Percentiles rank a stretch among this genome's conserved stretches.
These are phyloP conservation scores for Xerus rutilus DNA, from an alignment of 2,797 vertebrate genomes.

Conservation along the genomic window DNA sequence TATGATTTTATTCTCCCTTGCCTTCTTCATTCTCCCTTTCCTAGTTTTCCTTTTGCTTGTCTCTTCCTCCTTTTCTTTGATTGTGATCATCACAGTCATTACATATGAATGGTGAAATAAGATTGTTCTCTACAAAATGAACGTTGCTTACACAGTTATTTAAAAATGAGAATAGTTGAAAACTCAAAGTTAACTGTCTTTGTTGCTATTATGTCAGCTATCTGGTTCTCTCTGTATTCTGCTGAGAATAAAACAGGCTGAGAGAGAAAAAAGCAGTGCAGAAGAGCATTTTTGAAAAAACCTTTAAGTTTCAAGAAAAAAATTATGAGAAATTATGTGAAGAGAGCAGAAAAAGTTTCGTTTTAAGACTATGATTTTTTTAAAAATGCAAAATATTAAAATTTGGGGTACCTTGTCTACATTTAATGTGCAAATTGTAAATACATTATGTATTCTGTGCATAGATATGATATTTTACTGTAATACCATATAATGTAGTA, in stretches of 20 bases:
- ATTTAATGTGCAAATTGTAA: background rate
- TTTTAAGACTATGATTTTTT: background rate
- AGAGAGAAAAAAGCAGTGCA: background rate
- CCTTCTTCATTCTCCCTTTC: background rate
- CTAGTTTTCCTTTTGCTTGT: background rate
- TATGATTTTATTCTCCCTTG: background rate
- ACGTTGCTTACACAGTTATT: background rate
- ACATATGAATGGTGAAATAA: background rate
- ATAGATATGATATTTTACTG: background rate
- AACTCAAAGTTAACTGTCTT: background rate
- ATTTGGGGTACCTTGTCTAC: background rate
- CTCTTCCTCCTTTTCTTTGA: background rate
- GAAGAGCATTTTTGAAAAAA: background rate
- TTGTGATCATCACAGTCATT: background rate
- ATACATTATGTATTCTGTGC: background rate
- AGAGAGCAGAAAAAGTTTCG: background rate
- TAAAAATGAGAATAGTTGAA: background rate
- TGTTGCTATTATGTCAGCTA: background rate
- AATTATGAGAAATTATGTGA: background rate
- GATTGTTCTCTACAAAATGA: constrained; percentile 13
- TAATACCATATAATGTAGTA: background rate
- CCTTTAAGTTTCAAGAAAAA: constrained; percentile 11
- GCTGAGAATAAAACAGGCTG: background rate
- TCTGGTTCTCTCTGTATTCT: background rate
- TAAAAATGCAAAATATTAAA: background rate